phyloP scores from a whole-genome alignment of 2,113 vertebrate species.

The Nerophis ophidion region DNA sequence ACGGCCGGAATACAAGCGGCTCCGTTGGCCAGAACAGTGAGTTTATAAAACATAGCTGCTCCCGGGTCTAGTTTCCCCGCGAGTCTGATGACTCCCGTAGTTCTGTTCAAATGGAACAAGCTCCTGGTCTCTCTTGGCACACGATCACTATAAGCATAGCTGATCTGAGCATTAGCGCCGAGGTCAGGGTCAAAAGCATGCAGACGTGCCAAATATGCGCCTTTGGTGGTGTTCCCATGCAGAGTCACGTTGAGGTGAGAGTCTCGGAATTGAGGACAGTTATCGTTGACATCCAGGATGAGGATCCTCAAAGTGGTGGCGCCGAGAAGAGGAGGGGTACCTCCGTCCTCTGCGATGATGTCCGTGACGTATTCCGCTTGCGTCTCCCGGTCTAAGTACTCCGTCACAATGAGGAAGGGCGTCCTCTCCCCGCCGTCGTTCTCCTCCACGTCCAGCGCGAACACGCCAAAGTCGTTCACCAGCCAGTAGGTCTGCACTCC shows the following conservation, averaged over 20 bases:
- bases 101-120: constrained; percentile 82
- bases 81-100: constrained; percentile 79
- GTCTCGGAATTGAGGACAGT: constrained; percentile 86
- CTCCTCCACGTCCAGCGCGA: constrained; percentile 92
- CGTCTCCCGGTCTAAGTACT: constrained; percentile 82
- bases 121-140: constrained; percentile 79
- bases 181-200: constrained; percentile 85
- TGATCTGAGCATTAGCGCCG: constrained; percentile 85
- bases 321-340: constrained; percentile 81
- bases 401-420: constrained; percentile 89
- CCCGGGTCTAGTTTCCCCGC: constrained; percentile 75
- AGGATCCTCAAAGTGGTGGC: constrained; percentile 86
- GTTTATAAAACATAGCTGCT: constrained; percentile 76
- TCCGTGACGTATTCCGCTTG: constrained; percentile 85
- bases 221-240: constrained; percentile 83
- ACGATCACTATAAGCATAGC: constrained; percentile 90
- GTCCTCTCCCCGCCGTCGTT: constrained; percentile 90
- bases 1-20: constrained; percentile 92
- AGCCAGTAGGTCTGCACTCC: constrained; percentile 92
- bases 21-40: constrained; percentile 85
- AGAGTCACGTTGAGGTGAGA: constrained; percentile 83
- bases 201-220: constrained; percentile 73
- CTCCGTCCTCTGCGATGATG: constrained; percentile 91
- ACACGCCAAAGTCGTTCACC: constrained; percentile 83
- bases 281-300: constrained; percentile 92